phyloP scores from a whole-genome alignment of 2,888 invertebrate genomes.

The Drosophila paramelanica region DNA sequence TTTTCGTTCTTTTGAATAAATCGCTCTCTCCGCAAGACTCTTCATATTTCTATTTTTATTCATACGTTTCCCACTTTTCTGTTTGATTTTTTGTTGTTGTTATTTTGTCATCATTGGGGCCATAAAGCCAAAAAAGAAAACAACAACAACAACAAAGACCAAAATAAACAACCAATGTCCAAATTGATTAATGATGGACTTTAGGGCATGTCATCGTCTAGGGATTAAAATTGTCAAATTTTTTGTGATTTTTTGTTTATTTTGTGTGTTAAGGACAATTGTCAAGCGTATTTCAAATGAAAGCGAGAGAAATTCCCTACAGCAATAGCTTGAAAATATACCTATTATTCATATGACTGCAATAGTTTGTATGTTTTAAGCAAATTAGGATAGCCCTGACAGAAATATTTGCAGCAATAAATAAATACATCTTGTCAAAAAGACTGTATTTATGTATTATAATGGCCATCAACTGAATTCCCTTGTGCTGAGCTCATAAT shows the following conservation, averaged over 20 bases:
- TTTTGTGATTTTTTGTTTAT: constrained; percentile 21
- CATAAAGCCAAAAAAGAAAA: constrained; percentile 34
- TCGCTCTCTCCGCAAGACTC: constrained; percentile 30
- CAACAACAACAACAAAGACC: constrained; percentile 27
- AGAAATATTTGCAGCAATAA: background rate
- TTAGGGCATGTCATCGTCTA: constrained; percentile 28
- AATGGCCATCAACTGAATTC: too few species aligned
- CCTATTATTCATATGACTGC: too few species aligned
- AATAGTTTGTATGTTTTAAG: background rate
- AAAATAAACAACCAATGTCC: constrained; percentile 63
- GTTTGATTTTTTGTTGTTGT: constrained; percentile 25
- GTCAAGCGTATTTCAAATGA: constrained; percentile 6
- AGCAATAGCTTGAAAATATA: background rate
- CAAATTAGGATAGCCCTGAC: background rate
- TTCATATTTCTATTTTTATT: constrained; percentile 57
- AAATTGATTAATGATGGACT: constrained; percentile 68
- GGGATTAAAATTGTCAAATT: constrained; percentile 35
- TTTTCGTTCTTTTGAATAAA: constrained; percentile 19
- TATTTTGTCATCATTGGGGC: constrained; percentile 53
- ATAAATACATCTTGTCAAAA: background rate
- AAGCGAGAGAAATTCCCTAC: background rate
- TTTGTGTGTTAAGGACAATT: constrained; percentile 5
- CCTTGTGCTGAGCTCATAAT: too few species aligned
- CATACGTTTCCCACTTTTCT: constrained; percentile 52
- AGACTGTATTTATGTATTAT: background rate